Conservation (phyloP, 2,797 vertebrate species). For the Choloepus didactylus region DNA sequence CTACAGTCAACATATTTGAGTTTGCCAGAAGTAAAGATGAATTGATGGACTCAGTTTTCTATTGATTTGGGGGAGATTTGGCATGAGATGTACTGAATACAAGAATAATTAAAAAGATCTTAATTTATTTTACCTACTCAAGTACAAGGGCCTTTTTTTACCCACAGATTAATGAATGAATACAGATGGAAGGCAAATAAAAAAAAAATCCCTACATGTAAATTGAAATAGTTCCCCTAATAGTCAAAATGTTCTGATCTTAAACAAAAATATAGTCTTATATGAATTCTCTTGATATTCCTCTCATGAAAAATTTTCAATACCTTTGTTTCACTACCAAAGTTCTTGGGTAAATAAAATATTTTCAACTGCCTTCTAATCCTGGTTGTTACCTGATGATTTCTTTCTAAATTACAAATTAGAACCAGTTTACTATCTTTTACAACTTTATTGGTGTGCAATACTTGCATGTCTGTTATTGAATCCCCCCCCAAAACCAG, state of each 20-base stretch:
- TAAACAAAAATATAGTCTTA: not conserved
- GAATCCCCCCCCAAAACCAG: not conserved
- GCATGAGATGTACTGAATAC: not conserved
- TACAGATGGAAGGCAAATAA: not conserved
- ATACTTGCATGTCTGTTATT: not conserved
- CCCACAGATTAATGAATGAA: not conserved
- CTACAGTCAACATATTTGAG: not conserved
- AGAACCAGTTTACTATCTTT: slow-evolving; percentile 27
- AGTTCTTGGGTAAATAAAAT: not conserved
- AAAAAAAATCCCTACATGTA: not conserved
- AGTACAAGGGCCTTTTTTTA: not conserved
- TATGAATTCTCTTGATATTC: slow-evolving; percentile 16
- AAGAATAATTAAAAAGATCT: not conserved
- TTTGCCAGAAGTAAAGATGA: not conserved
- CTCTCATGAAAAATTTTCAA: not conserved
- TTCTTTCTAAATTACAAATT: slow-evolving; percentile 58
- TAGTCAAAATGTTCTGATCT: not conserved
- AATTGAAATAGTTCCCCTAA: not conserved
- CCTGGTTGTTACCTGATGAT: slow-evolving; percentile 64
- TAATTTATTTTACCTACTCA: not conserved
- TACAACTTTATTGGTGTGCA: slow-evolving; percentile 43
- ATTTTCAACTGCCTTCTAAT: slow-evolving; percentile 32
- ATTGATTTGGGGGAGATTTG: not conserved
- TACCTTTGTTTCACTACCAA: not conserved
- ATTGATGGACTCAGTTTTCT: not conserved